These are phyloP conservation scores for Rhinogobio ventralis DNA, from an alignment of 2,797 vertebrate genomes.

Conservation along the genomic window DNA sequence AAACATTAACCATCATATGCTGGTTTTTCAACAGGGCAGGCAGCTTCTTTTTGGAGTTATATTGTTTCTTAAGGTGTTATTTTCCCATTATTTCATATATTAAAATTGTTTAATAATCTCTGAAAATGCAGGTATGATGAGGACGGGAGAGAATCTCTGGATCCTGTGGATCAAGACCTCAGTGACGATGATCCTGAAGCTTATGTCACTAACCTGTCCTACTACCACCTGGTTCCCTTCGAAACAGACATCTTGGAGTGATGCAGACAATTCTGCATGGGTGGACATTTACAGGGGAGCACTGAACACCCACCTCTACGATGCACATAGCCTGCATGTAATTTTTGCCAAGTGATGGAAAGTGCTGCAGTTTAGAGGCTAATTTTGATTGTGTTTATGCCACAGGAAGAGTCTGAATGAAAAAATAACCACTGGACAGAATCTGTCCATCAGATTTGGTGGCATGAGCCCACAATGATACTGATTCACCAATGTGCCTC, in stretches of 20 bases:
- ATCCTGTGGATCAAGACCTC: slow-evolving; percentile 77
- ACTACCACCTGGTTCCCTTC: slow-evolving; percentile 96
- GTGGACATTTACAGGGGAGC: background rate
- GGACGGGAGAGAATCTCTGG: slow-evolving; percentile 84
- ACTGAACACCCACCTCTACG: background rate
- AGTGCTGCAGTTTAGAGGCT: background rate
- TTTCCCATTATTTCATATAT: background rate
- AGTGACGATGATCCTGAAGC: slow-evolving; percentile 90
- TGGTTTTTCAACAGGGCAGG: background rate
- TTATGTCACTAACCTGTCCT: slow-evolving; percentile 97
- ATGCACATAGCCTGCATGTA: background rate
- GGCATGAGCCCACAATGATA: slow-evolving; percentile 2
- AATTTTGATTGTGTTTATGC: slow-evolving; percentile 20
- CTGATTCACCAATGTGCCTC: slow-evolving; percentile 16
- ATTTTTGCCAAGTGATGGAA: background rate
- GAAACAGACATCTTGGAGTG: slow-evolving; percentile 98
- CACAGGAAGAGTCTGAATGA: background rate
- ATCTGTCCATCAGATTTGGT: background rate
- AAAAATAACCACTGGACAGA: background rate
- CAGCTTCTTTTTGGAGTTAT: background rate
- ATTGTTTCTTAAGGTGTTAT: slow-evolving; percentile 1
- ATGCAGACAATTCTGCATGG: slow-evolving; percentile 71
- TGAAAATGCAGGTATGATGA: slow-evolving; percentile 86
- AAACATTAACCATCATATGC: no score
- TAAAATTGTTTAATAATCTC: slow-evolving; percentile 36